phyloP scores from a whole-genome alignment of 2,113 vertebrate species.

The Syrrhaptes paradoxus region DNA sequence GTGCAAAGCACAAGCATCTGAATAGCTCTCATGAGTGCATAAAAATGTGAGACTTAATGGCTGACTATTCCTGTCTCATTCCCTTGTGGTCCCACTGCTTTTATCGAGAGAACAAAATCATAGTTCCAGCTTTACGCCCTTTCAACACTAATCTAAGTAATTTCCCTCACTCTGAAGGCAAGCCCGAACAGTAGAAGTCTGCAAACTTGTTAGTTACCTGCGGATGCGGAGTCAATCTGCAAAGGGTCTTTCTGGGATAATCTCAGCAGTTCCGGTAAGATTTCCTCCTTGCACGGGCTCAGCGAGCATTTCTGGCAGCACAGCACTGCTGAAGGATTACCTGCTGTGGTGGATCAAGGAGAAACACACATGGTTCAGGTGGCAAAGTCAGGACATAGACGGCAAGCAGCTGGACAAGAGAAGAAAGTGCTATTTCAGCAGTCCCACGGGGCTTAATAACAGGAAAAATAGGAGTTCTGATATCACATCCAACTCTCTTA shows the following conservation, averaged over 20 bases:
- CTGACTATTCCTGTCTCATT: not conserved
- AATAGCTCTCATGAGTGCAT: not conserved
- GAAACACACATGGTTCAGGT: slow-evolving; percentile 25
- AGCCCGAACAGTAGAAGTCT: not conserved
- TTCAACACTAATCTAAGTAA: not conserved
- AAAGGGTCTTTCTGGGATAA: slow-evolving; percentile 57
- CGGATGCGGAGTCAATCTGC: slow-evolving; percentile 72
- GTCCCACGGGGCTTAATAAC: not conserved
- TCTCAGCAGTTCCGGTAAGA: slow-evolving; percentile 66
- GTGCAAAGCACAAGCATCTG: not conserved
- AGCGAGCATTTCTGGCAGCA: slow-evolving; percentile 77
- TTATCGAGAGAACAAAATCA: not conserved
- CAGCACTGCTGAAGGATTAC: slow-evolving; percentile 66
- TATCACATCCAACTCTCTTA: not conserved
- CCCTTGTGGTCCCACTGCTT: not conserved
- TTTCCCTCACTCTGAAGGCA: not conserved
- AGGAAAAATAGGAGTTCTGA: not conserved
- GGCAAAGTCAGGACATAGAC: not conserved
- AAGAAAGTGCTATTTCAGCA: not conserved
- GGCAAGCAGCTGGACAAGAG: not conserved
- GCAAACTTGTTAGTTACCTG: slow-evolving; percentile 63
- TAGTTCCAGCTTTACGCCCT: not conserved
- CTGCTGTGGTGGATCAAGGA: slow-evolving; percentile 59
- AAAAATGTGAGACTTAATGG: not conserved
- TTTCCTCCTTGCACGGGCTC: slow-evolving; percentile 66